These are phyloP conservation scores for Bombus pyrosoma DNA, from an alignment of 1,140 invertebrate genomes.

Conservation along the genomic window DNA sequence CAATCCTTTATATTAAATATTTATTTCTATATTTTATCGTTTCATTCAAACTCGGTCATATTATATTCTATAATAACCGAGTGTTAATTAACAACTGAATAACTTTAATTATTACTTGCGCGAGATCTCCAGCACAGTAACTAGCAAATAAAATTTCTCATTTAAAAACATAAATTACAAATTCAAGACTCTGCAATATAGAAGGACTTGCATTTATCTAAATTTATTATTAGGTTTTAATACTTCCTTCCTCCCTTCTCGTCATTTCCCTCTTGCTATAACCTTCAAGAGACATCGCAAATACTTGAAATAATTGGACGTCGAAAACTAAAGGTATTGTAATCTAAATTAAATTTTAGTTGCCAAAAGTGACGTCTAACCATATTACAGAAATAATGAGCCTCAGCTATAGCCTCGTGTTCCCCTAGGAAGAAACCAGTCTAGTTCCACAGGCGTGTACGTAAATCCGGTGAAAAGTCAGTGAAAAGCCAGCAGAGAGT, in stretches of 20 bases:
- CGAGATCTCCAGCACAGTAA: neutral
- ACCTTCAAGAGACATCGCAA: neutral
- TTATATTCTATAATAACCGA: neutral
- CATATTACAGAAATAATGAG: neutral
- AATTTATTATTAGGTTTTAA: no score
- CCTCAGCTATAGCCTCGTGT: no score
- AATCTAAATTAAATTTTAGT: neutral
- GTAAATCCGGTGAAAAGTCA: slow-evolving; percentile 6
- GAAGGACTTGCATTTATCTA: no score
- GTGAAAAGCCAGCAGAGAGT: neutral
- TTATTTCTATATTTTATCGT: neutral
- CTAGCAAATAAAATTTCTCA: neutral
- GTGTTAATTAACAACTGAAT: neutral
- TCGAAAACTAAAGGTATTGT: neutral
- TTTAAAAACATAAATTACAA: neutral
- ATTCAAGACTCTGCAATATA: no score
- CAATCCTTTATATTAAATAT: neutral
- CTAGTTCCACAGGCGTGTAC: neutral
- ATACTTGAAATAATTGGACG: neutral
- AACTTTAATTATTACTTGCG: neutral
- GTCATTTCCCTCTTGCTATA: no score
- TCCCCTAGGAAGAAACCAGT: neutral
- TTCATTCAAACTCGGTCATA: neutral
- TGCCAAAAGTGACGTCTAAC: neutral
- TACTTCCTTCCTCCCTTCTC: neutral